Percentiles rank a stretch among this genome's conserved stretches.
These are phyloP conservation scores for Podabrus alpinus DNA, from an alignment of 2,888 invertebrate species.

Conservation along the genomic window DNA sequence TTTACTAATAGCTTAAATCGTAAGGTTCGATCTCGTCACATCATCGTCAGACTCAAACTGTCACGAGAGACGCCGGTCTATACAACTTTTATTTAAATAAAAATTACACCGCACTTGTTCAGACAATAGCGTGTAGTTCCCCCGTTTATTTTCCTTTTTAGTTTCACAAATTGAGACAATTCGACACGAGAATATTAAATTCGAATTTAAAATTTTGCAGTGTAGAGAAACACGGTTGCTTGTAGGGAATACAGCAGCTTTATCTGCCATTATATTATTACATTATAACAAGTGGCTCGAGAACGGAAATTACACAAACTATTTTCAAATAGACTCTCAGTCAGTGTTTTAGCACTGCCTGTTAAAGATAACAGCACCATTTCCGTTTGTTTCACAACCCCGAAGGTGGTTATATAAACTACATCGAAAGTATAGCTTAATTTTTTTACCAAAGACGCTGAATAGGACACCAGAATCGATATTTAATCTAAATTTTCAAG, in stretches of 20 bases:
- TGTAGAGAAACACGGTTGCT: slow-evolving; percentile 30
- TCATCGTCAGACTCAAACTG: background rate
- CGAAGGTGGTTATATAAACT: slow-evolving; percentile 26
- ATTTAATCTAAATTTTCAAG: slow-evolving; percentile 46
- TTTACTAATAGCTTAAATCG: background rate
- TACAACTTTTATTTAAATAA: background rate
- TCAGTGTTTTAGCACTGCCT: slow-evolving; percentile 53
- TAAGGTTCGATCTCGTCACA: background rate
- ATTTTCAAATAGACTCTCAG: slow-evolving; percentile 57
- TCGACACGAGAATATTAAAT: background rate
- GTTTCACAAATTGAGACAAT: background rate
- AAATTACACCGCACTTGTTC: background rate
- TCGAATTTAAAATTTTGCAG: slow-evolving; percentile 31
- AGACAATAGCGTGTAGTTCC: background rate
- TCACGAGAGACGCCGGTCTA: background rate
- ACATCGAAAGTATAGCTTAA: slow-evolving; percentile 4
- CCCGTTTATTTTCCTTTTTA: background rate
- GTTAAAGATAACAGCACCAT: slow-evolving; percentile 54
- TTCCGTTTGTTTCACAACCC: slow-evolving; percentile 51
- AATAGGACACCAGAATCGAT: slow-evolving; percentile 40
- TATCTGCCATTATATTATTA: slow-evolving; percentile 54
- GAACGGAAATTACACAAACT: slow-evolving; percentile 58
- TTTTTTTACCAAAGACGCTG: background rate
- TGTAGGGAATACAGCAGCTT: slow-evolving; percentile 39
- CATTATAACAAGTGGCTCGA: slow-evolving; percentile 56